These are phyloP conservation scores for Chrysolina americana DNA, from an alignment of 2,888 invertebrate genomes.

Conservation along the genomic window DNA sequence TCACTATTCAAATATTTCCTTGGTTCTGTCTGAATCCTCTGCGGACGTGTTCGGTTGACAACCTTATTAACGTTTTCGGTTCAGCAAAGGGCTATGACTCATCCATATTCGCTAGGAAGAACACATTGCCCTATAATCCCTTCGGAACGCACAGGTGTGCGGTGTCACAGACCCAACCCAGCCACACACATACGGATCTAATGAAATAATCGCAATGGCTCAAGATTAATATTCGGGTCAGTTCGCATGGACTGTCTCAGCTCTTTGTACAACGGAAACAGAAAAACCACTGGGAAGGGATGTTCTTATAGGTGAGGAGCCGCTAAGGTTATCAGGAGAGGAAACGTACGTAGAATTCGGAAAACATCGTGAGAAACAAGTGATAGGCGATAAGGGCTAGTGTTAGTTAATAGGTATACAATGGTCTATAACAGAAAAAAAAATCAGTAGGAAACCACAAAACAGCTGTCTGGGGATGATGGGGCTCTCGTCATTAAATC, in stretches of 20 bases:
- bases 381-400: too few species aligned
- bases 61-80: background rate
- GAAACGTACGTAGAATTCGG: too few species aligned
- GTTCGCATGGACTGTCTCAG: slow-evolving; percentile 47
- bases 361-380: too few species aligned
- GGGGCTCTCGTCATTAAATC: too few species aligned
- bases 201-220: slow-evolving; percentile 45
- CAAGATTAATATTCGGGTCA: slow-evolving; percentile 54
- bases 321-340: background rate
- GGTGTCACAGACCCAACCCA: slow-evolving; percentile 42
- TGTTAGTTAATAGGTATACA: too few species aligned
- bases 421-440: too few species aligned
- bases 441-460: too few species aligned
- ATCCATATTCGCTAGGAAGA: slow-evolving; percentile 41
- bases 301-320: background rate
- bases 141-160: slow-evolving; percentile 54
- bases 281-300: slow-evolving; percentile 34
- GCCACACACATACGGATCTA: slow-evolving; percentile 32
- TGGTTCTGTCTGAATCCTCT: background rate
- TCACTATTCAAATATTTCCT: too few species aligned
- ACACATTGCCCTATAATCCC: slow-evolving; percentile 44
- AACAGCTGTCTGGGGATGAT: too few species aligned
- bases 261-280: slow-evolving; percentile 50
- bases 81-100: slow-evolving; percentile 40
- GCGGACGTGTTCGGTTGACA: background rate